These are phyloP conservation scores for Crotalus tigris DNA, from an alignment of 2,113 vertebrate genomes.

Conservation along the genomic window DNA sequence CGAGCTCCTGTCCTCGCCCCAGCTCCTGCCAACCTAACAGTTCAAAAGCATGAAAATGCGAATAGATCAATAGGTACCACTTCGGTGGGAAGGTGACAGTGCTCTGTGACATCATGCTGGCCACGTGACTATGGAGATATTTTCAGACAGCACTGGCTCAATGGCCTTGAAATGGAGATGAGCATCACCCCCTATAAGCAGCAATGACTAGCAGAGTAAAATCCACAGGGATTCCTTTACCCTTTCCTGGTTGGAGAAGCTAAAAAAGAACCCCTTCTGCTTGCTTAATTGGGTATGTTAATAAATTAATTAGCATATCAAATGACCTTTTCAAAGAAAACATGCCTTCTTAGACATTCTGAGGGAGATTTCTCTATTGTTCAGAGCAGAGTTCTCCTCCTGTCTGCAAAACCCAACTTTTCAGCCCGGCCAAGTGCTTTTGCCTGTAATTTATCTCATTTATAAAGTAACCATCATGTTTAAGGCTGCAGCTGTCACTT, in stretches of 20 bases:
- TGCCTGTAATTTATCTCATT: conserved; percentile 40
- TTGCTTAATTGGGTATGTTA: neutral
- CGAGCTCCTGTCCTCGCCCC: neutral
- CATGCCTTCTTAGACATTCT: neutral
- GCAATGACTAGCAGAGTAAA: neutral
- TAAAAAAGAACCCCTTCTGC: neutral
- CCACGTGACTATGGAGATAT: neutral
- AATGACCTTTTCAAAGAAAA: neutral
- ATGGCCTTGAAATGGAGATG: neutral
- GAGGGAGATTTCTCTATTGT: neutral
- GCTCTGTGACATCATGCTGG: neutral
- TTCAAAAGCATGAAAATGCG: neutral
- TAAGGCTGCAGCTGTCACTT: conserved; percentile 75
- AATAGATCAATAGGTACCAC: neutral
- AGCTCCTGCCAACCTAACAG: neutral
- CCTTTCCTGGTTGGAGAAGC: neutral
- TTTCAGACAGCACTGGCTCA: neutral
- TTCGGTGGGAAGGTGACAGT: neutral
- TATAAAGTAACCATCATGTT: conserved; percentile 38
- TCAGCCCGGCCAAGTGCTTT: neutral
- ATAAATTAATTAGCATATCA: neutral
- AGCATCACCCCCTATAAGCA: neutral
- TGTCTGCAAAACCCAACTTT: neutral
- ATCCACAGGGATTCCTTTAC: neutral
- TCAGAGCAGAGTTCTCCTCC: neutral